Conservation (phyloP, 2,113 vertebrate genomes). For the Pelecanoides urinatrix region DNA sequence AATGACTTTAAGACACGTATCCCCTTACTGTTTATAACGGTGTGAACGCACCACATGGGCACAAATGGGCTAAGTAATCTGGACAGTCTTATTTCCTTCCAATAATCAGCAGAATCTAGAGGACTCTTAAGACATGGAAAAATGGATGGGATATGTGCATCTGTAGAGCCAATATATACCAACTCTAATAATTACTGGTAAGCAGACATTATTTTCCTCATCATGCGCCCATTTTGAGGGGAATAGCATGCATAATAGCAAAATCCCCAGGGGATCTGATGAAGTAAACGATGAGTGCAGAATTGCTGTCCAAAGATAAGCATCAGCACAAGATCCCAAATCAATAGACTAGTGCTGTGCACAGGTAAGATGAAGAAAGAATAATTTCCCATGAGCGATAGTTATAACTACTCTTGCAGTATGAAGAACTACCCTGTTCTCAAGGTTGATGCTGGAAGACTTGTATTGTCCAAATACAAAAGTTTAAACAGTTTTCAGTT, state of each 20-base stretch:
- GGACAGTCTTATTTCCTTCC: background rate
- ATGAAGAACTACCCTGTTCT: background rate
- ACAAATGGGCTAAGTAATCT: background rate
- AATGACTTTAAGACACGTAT: rapidly evolving
- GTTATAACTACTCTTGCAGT: background rate
- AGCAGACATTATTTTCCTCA: background rate
- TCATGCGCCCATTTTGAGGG: background rate
- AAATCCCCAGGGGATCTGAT: background rate
- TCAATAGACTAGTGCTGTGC: background rate
- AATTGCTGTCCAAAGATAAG: background rate
- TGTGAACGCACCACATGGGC: background rate
- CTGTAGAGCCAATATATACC: background rate
- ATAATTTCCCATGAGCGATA: background rate
- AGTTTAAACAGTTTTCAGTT: background rate
- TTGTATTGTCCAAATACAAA: background rate
- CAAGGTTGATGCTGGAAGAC: background rate
- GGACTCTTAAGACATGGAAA: background rate
- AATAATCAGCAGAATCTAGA: background rate
- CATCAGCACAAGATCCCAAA: background rate
- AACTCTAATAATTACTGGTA: background rate
- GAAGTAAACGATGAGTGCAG: background rate
- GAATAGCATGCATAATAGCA: background rate
- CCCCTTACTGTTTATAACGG: background rate
- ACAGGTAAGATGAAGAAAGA: background rate
- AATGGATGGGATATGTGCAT: background rate